phyloP scores from a whole-genome alignment of 2,113 vertebrate genomes.

The Macrotis lagotis region DNA sequence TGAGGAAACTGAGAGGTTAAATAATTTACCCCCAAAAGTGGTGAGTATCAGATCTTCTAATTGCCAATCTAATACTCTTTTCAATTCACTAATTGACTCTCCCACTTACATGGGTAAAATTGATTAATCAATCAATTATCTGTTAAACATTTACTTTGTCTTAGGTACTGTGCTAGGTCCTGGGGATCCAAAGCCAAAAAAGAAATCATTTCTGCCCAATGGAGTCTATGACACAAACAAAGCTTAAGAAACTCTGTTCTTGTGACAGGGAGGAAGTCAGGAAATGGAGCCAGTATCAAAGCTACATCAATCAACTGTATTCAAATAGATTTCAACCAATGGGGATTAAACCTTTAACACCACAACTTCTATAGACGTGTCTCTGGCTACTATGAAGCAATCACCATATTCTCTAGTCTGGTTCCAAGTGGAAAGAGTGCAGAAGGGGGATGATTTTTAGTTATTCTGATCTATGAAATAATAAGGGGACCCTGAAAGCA shows the following conservation, averaged over 20 bases:
- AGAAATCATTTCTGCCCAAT: background rate
- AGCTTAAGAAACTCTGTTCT: background rate
- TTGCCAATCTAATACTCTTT: background rate
- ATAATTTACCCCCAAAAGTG: background rate
- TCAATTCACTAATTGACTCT: background rate
- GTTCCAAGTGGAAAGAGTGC: background rate
- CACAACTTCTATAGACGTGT: background rate
- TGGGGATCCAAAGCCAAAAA: background rate
- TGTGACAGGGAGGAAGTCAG: background rate
- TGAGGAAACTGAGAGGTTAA: background rate
- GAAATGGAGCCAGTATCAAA: background rate
- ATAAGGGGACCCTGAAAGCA: background rate
- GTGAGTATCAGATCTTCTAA: background rate
- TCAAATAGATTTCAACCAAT: background rate
- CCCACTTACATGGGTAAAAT: background rate
- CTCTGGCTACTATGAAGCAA: background rate
- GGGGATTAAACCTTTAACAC: background rate
- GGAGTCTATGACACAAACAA: background rate
- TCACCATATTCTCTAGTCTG: background rate
- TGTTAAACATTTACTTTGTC: background rate
- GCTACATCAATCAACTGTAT: background rate
- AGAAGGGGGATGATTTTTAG: background rate
- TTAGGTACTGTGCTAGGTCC: background rate
- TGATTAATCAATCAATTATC: background rate
- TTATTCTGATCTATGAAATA: background rate